phyloP scores from a whole-genome alignment of 2,888 invertebrate genomes.

The Hoplodrina ambigua region DNA sequence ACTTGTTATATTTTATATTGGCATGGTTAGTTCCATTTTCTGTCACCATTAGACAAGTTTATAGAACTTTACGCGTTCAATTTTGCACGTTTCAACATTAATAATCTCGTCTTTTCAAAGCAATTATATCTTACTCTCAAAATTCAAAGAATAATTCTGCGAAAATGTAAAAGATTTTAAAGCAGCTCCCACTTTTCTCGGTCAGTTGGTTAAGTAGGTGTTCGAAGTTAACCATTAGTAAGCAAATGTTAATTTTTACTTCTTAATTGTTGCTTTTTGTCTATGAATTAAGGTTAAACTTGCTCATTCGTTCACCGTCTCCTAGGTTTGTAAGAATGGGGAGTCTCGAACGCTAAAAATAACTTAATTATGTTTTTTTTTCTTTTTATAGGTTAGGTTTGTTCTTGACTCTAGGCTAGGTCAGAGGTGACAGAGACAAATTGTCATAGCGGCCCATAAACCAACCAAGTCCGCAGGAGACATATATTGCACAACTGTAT shows the following conservation, averaged over 20 bases:
- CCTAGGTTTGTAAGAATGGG: background rate
- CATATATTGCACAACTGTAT: too few species aligned
- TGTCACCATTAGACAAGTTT: too few species aligned
- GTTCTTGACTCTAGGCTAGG: too few species aligned
- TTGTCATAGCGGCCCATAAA: too few species aligned
- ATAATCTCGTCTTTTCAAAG: background rate
- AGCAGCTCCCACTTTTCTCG: constrained; percentile 62
- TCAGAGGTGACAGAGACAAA: too few species aligned
- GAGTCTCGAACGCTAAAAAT: too few species aligned
- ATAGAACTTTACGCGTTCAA: background rate
- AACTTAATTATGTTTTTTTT: too few species aligned
- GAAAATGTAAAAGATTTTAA: constrained; percentile 38
- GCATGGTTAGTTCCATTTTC: too few species aligned
- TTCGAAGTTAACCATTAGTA: constrained; percentile 57
- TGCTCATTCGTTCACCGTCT: constrained; percentile 32
- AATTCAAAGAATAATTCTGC: constrained; percentile 31
- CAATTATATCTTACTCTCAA: background rate
- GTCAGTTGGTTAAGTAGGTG: constrained; percentile 69
- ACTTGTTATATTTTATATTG: too few species aligned
- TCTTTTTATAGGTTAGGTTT: too few species aligned
- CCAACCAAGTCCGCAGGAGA: too few species aligned
- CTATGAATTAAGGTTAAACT: constrained; percentile 66
- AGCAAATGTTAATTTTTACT: constrained; percentile 67
- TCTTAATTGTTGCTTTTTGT: constrained; percentile 61
- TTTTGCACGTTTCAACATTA: background rate